Percentiles rank a stretch among this genome's conserved stretches.
Evolutionary conservation across 2,113 vertebrate genomes (phyloP).

Genomic region (Dromas ardeola): DNA sequence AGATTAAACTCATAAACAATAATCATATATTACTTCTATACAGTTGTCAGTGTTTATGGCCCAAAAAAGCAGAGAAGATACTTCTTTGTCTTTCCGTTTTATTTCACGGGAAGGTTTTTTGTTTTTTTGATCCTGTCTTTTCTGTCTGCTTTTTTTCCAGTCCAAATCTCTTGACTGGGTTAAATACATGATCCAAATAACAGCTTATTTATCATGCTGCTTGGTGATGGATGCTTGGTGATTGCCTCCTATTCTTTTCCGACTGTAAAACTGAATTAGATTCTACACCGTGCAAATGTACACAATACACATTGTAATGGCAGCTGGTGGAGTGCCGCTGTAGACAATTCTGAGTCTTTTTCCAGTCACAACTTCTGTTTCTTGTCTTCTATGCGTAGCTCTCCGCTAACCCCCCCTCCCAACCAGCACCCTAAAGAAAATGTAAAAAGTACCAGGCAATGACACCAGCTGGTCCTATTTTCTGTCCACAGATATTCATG

Average conservation of each 20-base stretch:
- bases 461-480: slow-evolving; percentile 56
- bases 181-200: slow-evolving; percentile 56
- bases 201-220: slow-evolving; percentile 64
- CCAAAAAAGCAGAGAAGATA: not conserved
- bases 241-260: slow-evolving; percentile 60
- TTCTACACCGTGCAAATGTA: slow-evolving; percentile 63
- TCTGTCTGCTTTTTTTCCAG: not conserved
- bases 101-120: not conserved
- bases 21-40: not conserved
- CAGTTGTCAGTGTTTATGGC: not conserved
- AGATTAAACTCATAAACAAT: not conserved
- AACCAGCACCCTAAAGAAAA: slow-evolving; percentile 45
- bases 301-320: slow-evolving; percentile 66
- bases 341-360: slow-evolving; percentile 53
- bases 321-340: slow-evolving; percentile 61
- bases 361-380: slow-evolving; percentile 64
- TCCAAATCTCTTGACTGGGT: slow-evolving; percentile 24
- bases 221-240: slow-evolving; percentile 62
- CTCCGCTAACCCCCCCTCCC: not conserved
- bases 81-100: not conserved
- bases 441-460: slow-evolving; percentile 37
- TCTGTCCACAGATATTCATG: slow-evolving; percentile 8
- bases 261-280: slow-evolving; percentile 73
- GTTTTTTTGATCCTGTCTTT: not conserved
- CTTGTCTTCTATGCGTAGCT: slow-evolving; percentile 36